These are phyloP conservation scores for Psettodes erumei DNA, from an alignment of 2,113 vertebrate genomes.

Conservation along the genomic window DNA sequence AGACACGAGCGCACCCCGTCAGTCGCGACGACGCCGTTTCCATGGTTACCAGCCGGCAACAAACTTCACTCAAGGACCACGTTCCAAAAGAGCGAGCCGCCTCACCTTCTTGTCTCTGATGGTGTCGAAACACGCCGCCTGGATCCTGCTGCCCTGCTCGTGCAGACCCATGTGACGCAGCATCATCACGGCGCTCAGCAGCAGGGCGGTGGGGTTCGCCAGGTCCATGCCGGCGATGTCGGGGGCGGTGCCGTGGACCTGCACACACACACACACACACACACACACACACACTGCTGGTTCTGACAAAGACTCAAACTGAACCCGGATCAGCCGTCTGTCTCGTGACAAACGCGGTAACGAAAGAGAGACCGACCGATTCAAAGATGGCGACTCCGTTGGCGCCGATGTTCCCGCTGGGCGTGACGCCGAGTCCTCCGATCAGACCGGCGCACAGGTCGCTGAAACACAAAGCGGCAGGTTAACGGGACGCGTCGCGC, in stretches of 20 bases:
- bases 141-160: conserved; percentile 85
- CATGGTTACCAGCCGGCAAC: no score
- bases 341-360: no score
- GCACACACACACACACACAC: no score
- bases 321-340: no score
- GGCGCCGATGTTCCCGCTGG: conserved; percentile 96
- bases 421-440: conserved; percentile 95
- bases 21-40: background rate
- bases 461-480: conserved; percentile 79
- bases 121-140: conserved; percentile 91
- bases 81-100: background rate
- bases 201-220: conserved; percentile 95
- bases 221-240: conserved; percentile 95
- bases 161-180: conserved; percentile 93
- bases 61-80: no score
- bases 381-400: conserved; percentile 97
- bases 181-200: conserved; percentile 97
- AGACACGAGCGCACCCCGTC: conserved; percentile 11
- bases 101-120: conserved; percentile 92
- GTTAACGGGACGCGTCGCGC: no score
- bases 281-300: no score
- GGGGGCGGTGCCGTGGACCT: conserved; percentile 96
- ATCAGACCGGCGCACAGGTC: conserved; percentile 96
- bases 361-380: conserved; percentile 83
- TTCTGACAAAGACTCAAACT: no score